Percentiles rank a stretch among this genome's conserved stretches.
phyloP scores from a whole-genome alignment of 2,797 vertebrate species.

The Natrix natrix region DNA sequence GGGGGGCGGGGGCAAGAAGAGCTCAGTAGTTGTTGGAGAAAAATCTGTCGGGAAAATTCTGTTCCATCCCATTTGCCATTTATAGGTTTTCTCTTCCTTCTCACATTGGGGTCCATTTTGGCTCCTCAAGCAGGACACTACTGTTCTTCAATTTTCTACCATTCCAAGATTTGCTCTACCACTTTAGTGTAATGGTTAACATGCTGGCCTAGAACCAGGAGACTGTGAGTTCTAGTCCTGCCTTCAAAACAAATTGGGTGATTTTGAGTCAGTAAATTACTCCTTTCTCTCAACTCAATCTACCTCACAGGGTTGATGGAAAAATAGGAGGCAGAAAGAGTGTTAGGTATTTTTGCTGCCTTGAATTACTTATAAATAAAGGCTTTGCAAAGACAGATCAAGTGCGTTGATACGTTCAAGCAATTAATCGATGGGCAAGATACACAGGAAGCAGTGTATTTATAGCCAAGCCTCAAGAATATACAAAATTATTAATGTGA shows the following conservation, averaged over 20 bases:
- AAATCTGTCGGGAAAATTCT: neutral
- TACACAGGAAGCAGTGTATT: neutral
- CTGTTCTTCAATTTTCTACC: neutral
- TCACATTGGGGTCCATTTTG: neutral
- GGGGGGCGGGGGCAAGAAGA: too few relatives aligned
- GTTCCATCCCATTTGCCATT: neutral
- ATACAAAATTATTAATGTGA: neutral
- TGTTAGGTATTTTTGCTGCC: neutral
- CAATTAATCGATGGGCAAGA: neutral
- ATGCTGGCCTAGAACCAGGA: neutral
- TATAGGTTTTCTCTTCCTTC: neutral
- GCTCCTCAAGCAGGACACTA: neutral
- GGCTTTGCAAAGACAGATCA: neutral
- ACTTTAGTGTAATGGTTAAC: neutral
- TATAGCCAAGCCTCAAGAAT: neutral
- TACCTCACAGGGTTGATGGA: neutral
- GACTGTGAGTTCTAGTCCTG: neutral
- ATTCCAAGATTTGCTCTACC: neutral
- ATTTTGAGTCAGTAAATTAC: neutral
- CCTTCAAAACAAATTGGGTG: neutral
- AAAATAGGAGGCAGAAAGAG: neutral
- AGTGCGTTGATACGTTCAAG: neutral
- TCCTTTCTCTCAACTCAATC: neutral
- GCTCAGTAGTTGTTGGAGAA: neutral
- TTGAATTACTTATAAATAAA: neutral